These are phyloP conservation scores for Pempheris klunzingeri DNA, from an alignment of 2,797 vertebrate species.

Conservation along the genomic window DNA sequence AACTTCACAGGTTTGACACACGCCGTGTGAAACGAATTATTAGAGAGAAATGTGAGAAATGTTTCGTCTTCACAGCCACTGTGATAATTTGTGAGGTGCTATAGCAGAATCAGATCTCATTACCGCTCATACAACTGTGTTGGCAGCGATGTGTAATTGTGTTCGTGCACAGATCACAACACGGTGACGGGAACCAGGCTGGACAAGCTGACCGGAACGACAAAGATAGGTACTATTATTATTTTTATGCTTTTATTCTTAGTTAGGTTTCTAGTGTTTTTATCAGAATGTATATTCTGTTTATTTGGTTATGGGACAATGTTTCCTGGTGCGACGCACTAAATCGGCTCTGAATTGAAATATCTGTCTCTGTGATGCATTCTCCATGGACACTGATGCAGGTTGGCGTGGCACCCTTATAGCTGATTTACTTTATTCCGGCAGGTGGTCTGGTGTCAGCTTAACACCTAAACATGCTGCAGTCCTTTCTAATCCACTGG, in stretches of 20 bases:
- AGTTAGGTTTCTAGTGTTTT: not conserved
- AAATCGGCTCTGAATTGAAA: not conserved
- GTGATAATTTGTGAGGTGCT: slow-evolving; percentile 64
- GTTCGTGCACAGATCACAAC: slow-evolving; percentile 1
- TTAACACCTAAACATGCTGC: slow-evolving; percentile 22
- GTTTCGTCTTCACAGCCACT: slow-evolving; percentile 42
- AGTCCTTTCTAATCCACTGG: not conserved
- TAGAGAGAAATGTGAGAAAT: slow-evolving; percentile 34
- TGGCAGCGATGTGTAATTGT: slow-evolving; percentile 26
- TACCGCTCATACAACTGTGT: slow-evolving; percentile 18
- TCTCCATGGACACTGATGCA: slow-evolving; percentile 19
- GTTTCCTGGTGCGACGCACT: not conserved
- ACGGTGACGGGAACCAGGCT: slow-evolving; percentile 1
- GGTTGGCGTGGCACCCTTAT: slow-evolving; percentile 3
- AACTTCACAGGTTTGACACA: slow-evolving; percentile 43
- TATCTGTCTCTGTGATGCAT: not conserved
- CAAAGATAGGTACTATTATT: not conserved
- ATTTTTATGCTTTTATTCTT: not conserved
- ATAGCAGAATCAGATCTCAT: slow-evolving; percentile 37
- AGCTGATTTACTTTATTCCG: slow-evolving; percentile 17
- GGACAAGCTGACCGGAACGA: not conserved
- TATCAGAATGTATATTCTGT: not conserved
- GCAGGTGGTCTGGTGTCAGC: slow-evolving; percentile 11
- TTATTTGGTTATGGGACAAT: not conserved
- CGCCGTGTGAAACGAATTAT: slow-evolving; percentile 33